A percentile compares a stretch with the other conserved stretches of the same genome.
phyloP scores from a whole-genome alignment of 1,140 invertebrate genomes.

The Vollenhovia emeryi region DNA sequence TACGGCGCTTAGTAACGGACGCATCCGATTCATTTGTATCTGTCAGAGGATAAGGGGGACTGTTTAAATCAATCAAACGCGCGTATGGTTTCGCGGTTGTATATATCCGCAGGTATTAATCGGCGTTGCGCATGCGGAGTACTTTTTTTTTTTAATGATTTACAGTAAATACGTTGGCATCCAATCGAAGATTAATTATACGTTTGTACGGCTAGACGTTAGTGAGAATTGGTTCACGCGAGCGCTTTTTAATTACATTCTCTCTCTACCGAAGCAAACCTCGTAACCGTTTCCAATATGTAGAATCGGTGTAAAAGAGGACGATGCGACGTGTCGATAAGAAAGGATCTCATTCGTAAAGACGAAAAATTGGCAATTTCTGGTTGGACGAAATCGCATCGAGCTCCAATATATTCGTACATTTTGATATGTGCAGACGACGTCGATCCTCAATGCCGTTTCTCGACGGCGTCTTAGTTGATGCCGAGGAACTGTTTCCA shows the following conservation, averaged over 20 bases:
- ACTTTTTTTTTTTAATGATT: conserved; percentile 45
- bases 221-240: conserved; percentile 25
- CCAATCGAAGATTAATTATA: conserved; percentile 53
- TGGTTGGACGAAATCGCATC: not conserved
- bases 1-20: conserved; percentile 73
- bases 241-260: not conserved
- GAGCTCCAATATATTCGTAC: not conserved
- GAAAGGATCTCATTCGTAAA: not conserved
- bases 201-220: conserved; percentile 4
- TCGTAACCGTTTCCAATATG: not conserved
- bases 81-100: conserved; percentile 70
- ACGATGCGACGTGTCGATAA: not conserved
- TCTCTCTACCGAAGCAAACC: not conserved
- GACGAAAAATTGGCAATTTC: not conserved
- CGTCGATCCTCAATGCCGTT: conserved; percentile 19
- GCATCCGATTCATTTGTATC: conserved; percentile 84
- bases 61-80: conserved; percentile 83
- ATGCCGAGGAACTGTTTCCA: conserved; percentile 10
- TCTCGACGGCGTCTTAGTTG: conserved; percentile 22
- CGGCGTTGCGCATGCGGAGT: conserved; percentile 63
- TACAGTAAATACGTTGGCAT: conserved; percentile 17
- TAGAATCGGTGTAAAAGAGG: not conserved
- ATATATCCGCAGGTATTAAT: conserved; percentile 80
- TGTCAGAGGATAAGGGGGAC: conserved; percentile 78
- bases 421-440: conserved; percentile 17